These are phyloP conservation scores for Euspilapteryx auroguttella DNA, from an alignment of 2,888 invertebrate genomes.

Conservation along the genomic window DNA sequence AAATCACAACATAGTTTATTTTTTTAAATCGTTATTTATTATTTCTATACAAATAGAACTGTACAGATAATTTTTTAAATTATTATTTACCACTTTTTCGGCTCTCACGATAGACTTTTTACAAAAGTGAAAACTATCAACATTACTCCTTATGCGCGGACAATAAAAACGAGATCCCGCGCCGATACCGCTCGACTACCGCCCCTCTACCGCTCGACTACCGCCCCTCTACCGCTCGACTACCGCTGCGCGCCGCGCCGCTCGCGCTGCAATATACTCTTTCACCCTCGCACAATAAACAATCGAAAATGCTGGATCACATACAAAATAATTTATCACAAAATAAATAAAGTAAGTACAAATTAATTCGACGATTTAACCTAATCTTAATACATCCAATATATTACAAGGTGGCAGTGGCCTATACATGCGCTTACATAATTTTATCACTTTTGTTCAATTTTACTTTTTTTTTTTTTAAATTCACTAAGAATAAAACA, in stretches of 20 bases:
- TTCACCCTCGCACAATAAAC: conserved; percentile 13
- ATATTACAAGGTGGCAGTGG: conserved; percentile 38
- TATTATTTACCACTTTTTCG: conserved; percentile 49
- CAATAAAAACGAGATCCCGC: conserved; percentile 37
- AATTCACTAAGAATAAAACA: conserved; percentile 27
- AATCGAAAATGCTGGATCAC: conserved; percentile 3
- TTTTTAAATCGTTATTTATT: conserved; percentile 61
- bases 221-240: background rate
- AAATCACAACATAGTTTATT: conserved; percentile 55
- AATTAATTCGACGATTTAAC: conserved; percentile 21
- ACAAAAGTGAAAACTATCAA: conserved; percentile 64
- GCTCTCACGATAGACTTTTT: conserved; percentile 59
- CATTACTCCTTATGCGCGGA: conserved; percentile 52
- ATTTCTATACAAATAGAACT: conserved; percentile 66
- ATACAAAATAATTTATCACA: conserved; percentile 17
- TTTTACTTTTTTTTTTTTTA: conserved; percentile 40
- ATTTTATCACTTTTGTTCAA: conserved; percentile 29
- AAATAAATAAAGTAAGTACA: conserved; percentile 45
- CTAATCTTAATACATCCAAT: conserved; percentile 23
- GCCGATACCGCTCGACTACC: conserved; percentile 4
- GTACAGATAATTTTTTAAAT: conserved; percentile 63
- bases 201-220: background rate
- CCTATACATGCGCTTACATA: conserved; percentile 28
- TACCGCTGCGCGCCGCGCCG: background rate
- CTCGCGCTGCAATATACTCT: conserved; percentile 14